phyloP scores from a whole-genome alignment of 1,140 invertebrate species.

The Papilio aristodemus region DNA sequence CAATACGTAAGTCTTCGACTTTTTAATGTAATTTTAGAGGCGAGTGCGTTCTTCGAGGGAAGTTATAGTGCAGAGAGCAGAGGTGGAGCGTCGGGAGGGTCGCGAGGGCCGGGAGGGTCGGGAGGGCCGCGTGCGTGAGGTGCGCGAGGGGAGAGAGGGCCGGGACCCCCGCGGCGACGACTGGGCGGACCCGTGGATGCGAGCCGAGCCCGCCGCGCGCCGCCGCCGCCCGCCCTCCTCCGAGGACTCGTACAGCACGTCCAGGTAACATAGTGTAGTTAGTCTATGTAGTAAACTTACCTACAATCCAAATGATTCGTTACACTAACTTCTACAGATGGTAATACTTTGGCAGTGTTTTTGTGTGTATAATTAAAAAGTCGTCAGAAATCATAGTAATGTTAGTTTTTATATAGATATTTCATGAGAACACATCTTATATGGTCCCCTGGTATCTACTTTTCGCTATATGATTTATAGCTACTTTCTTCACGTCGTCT shows the following conservation, averaged over 20 bases:
- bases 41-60: constrained; percentile 86
- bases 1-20: no score
- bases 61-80: constrained; percentile 88
- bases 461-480: neutral
- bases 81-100: constrained; percentile 75
- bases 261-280: no score
- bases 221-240: constrained; percentile 84
- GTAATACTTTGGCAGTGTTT: neutral
- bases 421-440: constrained; percentile 3
- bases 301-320: neutral
- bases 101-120: constrained; percentile 46
- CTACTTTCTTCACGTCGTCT: neutral
- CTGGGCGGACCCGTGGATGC: constrained; percentile 97
- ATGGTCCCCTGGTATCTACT: neutral
- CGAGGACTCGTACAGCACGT: constrained; percentile 87
- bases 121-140: constrained; percentile 59
- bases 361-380: no score
- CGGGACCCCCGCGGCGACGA: constrained; percentile 84
- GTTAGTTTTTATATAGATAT: constrained; percentile 9
- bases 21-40: constrained; percentile 60
- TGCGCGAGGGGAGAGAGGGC: constrained; percentile 85
- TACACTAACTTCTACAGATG: neutral
- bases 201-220: constrained; percentile 71
- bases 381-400: neutral
- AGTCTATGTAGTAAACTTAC: no score